Evolutionary conservation across 2,797 vertebrate genomes (phyloP), one percentile per base, ranked within the genome.

Genomic region (Centropyge bicolor): DNA sequence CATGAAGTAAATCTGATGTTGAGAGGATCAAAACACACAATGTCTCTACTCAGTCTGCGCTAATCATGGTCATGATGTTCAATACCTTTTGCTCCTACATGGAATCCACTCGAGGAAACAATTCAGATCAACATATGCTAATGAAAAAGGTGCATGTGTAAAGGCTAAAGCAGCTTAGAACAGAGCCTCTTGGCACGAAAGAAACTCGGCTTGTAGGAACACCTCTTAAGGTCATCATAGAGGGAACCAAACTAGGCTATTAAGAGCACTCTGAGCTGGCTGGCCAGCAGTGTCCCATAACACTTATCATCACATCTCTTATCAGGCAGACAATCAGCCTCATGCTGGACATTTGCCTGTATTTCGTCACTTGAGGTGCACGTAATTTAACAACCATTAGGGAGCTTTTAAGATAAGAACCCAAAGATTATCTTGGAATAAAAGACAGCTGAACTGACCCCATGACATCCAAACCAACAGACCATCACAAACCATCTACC

Each of bases 151-250:
- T 59, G 51, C 13, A 6, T 20, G 8, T 56, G 36, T 73, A 8
- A 81, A 68, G 24, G n/a, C 36, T 40, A 72, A 74, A 75, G 73
- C 62, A 83, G 76, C 82, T 88, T 75, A 83, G 19, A 60, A 57
- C 8, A 49, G 65, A 74, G 69, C 24, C 52, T 74, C 61, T 57
- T 75, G 65, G 67, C 70, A 77, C 4, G 4, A 73, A 57, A 75
- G 45, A 51, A 64, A 27, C 51, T 27, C 48, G 6, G 64, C 41
- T n/a, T 27, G 81, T 48, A 48, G 56, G 51, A 78, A 49, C 51
- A 52, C 51, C 40, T 81, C 60, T 54, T 43, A 74, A 59, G 62
- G 54, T 76, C 56, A 62, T 41, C 38, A 3, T 3, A 62, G 38
- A 38, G 67, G 8, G 45, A 74, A 60, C 59, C 55, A 69, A 70